phyloP scores from a whole-genome alignment of 2,113 vertebrate species.

The Amphilophus citrinellus region DNA sequence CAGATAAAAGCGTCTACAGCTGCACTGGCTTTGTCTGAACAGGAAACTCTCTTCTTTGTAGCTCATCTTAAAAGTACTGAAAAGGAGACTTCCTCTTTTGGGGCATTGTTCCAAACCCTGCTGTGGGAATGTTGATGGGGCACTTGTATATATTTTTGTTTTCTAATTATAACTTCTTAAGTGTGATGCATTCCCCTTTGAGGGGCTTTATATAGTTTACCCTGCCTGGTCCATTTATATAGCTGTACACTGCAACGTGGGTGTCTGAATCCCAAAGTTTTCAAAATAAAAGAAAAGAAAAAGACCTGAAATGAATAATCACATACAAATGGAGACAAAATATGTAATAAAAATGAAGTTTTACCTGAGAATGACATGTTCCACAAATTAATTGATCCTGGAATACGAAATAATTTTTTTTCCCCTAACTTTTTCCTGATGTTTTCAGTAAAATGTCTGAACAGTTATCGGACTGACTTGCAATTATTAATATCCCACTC shows the following conservation, averaged over 20 bases:
- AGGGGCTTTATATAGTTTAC: not conserved
- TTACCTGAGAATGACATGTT: not conserved
- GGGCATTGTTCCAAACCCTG: not conserved
- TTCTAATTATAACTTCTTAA: not conserved
- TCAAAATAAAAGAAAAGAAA: not conserved
- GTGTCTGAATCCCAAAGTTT: conserved; percentile 5
- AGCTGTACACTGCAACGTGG: conserved; percentile 1
- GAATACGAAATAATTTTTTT: not conserved
- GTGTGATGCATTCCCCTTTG: not conserved
- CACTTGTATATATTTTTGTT: conserved; percentile 5
- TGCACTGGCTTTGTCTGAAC: conserved; percentile 43
- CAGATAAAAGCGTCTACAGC: not conserved
- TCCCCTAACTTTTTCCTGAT: not conserved
- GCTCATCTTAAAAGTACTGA: conserved; percentile 3
- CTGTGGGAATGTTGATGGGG: not conserved
- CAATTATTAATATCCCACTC: not conserved
- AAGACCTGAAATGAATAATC: not conserved
- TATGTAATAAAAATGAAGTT: conserved; percentile 9
- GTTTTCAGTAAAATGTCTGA: not conserved
- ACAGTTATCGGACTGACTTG: not conserved
- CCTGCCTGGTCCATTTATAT: not conserved
- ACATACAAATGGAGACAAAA: conserved; percentile 1
- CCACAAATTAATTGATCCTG: not conserved
- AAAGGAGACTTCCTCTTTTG: not conserved
- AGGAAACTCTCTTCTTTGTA: not conserved